These are phyloP conservation scores for Diarsia rubi DNA, from an alignment of 2,888 invertebrate species.

Conservation along the genomic window DNA sequence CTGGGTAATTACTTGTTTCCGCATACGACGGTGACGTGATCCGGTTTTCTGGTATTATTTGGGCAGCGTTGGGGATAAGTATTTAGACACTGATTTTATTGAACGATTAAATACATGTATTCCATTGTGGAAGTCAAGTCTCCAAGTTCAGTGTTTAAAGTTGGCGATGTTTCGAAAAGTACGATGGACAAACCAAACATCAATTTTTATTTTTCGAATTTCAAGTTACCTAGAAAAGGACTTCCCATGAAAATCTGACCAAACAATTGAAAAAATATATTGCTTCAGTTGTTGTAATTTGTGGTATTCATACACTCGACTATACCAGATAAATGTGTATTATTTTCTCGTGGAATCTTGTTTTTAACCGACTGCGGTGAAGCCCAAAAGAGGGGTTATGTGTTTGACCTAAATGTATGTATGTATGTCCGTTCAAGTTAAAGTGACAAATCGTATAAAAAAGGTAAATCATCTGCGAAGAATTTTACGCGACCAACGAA, in stretches of 20 bases:
- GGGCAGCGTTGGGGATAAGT: conserved; percentile 3
- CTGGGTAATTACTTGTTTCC: conserved; percentile 62
- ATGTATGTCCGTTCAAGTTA: no score
- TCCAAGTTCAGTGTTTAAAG: neutral
- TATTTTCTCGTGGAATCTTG: neutral
- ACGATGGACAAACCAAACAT: neutral
- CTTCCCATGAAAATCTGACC: neutral
- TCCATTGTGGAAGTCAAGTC: neutral
- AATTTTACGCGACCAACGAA: no score
- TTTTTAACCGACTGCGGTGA: no score
- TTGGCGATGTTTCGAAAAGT: neutral
- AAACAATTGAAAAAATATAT: neutral
- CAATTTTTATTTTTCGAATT: neutral
- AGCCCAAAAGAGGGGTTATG: no score
- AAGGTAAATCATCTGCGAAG: no score
- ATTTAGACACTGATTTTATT: conserved; percentile 7
- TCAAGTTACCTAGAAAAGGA: neutral
- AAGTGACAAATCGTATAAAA: no score
- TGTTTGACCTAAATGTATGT: no score
- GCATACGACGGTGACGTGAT: conserved; percentile 42
- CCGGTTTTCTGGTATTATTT: conserved; percentile 36
- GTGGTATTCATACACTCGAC: neutral
- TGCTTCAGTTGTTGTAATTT: neutral
- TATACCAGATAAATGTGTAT: neutral
- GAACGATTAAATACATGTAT: neutral